phyloP scores from a whole-genome alignment of 2,888 invertebrate genomes.

The Melieria crassipennis region DNA sequence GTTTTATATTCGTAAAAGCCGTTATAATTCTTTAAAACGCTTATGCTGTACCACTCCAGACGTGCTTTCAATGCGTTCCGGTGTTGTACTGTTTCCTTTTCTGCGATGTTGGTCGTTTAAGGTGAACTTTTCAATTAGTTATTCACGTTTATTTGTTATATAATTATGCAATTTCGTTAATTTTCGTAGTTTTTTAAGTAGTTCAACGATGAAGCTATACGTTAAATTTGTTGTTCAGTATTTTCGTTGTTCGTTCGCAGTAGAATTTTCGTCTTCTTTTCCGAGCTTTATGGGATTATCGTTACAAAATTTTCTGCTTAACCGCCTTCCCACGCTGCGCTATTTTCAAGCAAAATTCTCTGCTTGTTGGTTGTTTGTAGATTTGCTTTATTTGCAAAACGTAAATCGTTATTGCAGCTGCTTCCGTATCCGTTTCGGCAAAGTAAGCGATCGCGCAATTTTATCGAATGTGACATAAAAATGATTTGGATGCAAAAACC shows the following conservation, averaged over 20 bases:
- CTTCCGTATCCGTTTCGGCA: slow-evolving; percentile 7
- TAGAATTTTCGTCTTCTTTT: slow-evolving; percentile 3
- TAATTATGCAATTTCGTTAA: too few relatives aligned
- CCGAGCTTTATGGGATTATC: slow-evolving; percentile 29
- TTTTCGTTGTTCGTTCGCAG: slow-evolving; percentile 32
- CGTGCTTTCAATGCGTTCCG: too few relatives aligned
- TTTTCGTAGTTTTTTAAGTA: too few relatives aligned
- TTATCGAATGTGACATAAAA: background rate
- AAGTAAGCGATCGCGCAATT: background rate
- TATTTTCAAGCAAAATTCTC: slow-evolving; percentile 1
- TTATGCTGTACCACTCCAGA: too few relatives aligned
- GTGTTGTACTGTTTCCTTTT: too few relatives aligned
- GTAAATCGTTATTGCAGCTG: background rate
- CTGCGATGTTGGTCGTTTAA: too few relatives aligned
- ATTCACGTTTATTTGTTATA: too few relatives aligned
- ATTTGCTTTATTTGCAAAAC: background rate
- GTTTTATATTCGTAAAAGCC: too few relatives aligned
- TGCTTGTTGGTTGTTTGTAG: background rate
- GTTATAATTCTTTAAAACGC: too few relatives aligned
- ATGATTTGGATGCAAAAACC: too few relatives aligned
- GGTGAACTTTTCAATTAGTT: too few relatives aligned
- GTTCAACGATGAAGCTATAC: background rate
- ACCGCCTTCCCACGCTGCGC: slow-evolving; percentile 32
- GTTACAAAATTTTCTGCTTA: background rate
- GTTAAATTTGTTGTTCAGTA: slow-evolving; percentile 5